Evolutionary conservation across 2,113 vertebrate species (phyloP).

Genomic region (Neogobius melanostomus): DNA sequence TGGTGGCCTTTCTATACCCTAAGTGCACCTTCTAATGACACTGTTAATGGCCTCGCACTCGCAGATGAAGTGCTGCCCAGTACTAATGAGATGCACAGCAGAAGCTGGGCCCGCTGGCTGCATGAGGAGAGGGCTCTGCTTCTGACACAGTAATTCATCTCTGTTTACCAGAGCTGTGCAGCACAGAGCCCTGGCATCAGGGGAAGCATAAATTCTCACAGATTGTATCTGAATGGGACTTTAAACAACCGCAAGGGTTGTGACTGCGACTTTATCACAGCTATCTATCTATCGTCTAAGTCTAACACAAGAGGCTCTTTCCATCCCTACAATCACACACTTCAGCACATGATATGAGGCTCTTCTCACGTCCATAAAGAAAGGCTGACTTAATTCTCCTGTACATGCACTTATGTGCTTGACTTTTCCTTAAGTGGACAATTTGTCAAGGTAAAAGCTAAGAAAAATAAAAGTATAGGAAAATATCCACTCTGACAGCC

Average conservation of each 20-base stretch:
- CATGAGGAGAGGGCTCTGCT: constrained; percentile 23
- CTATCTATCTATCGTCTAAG: constrained; percentile 51
- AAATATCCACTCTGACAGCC: no score
- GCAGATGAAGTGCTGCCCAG: constrained; percentile 40
- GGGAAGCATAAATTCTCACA: constrained; percentile 63
- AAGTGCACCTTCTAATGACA: constrained; percentile 34
- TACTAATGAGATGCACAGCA: constrained; percentile 53
- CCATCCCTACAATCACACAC: constrained; percentile 45
- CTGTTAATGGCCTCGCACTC: constrained; percentile 39
- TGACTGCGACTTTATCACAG: constrained; percentile 44
- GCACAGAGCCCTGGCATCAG: constrained; percentile 40
- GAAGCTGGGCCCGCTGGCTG: constrained; percentile 19
- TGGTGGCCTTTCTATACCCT: constrained; percentile 24
- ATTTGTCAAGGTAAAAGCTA: no score
- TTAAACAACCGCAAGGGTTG: constrained; percentile 68
- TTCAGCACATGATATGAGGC: constrained; percentile 19
- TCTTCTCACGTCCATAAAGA: background rate
- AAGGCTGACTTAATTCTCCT: background rate
- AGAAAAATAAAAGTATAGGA: no score
- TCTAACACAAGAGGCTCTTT: constrained; percentile 35
- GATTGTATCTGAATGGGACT: constrained; percentile 71
- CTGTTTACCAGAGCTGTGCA: constrained; percentile 51
- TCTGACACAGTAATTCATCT: constrained; percentile 58
- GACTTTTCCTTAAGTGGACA: no score
- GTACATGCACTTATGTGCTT: background rate